A percentile compares a stretch with the other conserved stretches of the same genome.
These are phyloP conservation scores for Vicugna pacos DNA, from an alignment of 2,113 vertebrate genomes.

Conservation along the genomic window DNA sequence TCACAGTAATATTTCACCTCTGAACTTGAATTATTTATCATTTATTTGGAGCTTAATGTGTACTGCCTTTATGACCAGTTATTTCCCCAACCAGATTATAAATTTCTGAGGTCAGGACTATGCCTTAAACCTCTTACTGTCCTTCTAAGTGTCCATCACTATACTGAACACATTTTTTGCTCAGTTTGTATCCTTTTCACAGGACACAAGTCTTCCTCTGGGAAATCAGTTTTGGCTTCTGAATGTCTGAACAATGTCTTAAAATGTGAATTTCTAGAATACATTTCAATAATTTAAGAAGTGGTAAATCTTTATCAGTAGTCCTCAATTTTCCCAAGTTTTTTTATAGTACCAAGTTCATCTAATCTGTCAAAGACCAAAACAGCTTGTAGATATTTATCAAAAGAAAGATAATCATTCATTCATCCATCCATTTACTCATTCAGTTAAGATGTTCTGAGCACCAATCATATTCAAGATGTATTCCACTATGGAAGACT, in stretches of 20 bases:
- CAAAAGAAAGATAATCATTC: neutral
- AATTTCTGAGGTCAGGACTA: neutral
- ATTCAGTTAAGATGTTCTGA: neutral
- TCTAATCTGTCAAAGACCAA: slow-evolving; percentile 33
- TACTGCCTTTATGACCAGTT: neutral
- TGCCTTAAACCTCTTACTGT: neutral
- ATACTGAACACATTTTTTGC: neutral
- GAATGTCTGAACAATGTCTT: neutral
- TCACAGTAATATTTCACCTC: neutral
- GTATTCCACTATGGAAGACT: neutral
- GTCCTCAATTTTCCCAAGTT: neutral
- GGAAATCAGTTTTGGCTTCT: neutral
- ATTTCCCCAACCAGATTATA: neutral
- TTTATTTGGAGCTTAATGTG: neutral
- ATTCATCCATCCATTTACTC: neutral
- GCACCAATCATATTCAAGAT: neutral
- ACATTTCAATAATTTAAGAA: neutral
- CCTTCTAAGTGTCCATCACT: neutral
- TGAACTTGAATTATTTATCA: neutral
- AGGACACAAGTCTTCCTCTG: neutral
- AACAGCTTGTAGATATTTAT: neutral
- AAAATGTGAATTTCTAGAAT: neutral
- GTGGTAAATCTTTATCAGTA: neutral
- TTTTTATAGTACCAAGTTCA: slow-evolving; percentile 24
- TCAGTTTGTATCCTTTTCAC: neutral